Evolutionary conservation across 1,140 invertebrate genomes (phyloP), one percentile per base, ranked within the genome.

Genomic region (Chironomus striatipennis): DNA sequence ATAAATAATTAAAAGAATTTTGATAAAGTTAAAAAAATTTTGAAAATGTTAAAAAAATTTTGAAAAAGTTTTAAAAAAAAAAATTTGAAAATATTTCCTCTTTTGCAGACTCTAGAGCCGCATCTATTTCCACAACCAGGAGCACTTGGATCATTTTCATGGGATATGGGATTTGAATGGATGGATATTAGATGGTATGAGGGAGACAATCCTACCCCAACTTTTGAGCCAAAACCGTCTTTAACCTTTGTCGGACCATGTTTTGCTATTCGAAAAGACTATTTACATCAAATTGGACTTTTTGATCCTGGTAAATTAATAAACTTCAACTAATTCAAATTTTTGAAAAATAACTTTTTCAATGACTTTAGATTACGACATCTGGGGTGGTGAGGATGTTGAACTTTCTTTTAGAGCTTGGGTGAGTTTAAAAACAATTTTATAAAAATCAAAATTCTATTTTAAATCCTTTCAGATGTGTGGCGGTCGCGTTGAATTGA

Each of bases 321-420:
- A n/a, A n/a, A n/a, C n/a, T n/a, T n/a, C 10, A 43, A 10, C 10
- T 43, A 43, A 43, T 43, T 43, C 42, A 43, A 43, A 43, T 43
- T 43, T 7, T 43, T 43, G 10, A 43, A 43, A 43, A 43, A 7
- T 43, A 43, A 7, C n/a, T n/a, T n/a, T n/a, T n/a, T n/a, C n/a
- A n/a, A n/a, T n/a, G n/a, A n/a, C n/a, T n/a, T n/a, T 57, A 57
- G n/a, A 12, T 15, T 57, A 12, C 15, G 12, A 5, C 15, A 92
- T 96, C 72, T 96, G 93, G 93, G 95, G 94, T 1, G 94, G 92
- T 0, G 94, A 95, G 83, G 98, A 98, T 84, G 85, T 98, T 64
- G 97, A 98, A 84, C 84, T 99, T 77, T 97, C 95, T 0, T 89
- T 88, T 79, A 83, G 94, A 80, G 88, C 96, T 0, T 98, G 97